Evolutionary conservation across 2,888 invertebrate species (phyloP).

Genomic region (Melanchra persicariae): DNA sequence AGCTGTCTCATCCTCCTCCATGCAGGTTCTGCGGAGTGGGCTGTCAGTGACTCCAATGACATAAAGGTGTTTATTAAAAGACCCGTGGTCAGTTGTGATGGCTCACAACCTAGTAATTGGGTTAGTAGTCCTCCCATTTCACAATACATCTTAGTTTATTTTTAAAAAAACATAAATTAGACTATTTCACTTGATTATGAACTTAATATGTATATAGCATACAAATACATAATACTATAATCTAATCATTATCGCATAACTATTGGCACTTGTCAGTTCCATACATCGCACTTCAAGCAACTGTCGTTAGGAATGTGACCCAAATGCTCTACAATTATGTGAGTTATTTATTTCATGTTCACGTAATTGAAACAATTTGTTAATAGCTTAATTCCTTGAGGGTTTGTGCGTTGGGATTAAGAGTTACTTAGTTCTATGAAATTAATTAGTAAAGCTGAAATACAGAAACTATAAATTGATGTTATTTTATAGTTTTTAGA

Average conservation of each 20-base stretch:
- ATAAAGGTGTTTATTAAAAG: too few species aligned
- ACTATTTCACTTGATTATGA: neutral
- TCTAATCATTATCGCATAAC: neutral
- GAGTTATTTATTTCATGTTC: slow-evolving; percentile 41
- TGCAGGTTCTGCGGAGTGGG: too few species aligned
- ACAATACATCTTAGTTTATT: too few species aligned
- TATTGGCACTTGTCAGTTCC: neutral
- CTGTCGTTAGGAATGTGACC: slow-evolving; percentile 45
- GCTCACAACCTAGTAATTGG: too few species aligned
- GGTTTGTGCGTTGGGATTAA: slow-evolving; percentile 3
- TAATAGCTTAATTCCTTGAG: slow-evolving; percentile 39
- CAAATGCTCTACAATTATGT: slow-evolving; percentile 39
- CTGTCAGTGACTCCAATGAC: too few species aligned
- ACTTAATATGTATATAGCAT: neutral
- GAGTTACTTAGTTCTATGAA: neutral
- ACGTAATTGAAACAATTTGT: slow-evolving; percentile 49
- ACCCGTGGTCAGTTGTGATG: too few species aligned
- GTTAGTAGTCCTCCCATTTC: too few species aligned
- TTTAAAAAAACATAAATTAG: too few species aligned
- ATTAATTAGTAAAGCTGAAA: neutral
- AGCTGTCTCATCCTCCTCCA: too few species aligned
- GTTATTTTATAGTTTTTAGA: too few species aligned
- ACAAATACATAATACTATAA: neutral
- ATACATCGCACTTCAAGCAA: slow-evolving; percentile 19
- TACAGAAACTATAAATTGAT: too few species aligned